phyloP scores from a whole-genome alignment of 1,140 invertebrate genomes.

The Diabrotica undecimpunctata region DNA sequence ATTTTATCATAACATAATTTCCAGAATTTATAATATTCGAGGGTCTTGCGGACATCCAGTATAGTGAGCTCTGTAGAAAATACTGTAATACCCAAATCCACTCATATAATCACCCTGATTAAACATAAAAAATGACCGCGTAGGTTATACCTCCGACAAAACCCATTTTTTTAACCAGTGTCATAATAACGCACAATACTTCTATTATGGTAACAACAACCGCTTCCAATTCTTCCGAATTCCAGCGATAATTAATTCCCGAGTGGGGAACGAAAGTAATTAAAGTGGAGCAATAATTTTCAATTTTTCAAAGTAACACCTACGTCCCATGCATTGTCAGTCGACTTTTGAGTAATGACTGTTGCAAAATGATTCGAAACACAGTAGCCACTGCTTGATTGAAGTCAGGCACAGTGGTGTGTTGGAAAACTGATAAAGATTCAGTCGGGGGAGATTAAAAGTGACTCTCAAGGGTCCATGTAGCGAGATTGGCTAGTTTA shows the following conservation, averaged over 20 bases:
- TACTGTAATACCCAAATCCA: too few relatives aligned
- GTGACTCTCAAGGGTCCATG: background rate
- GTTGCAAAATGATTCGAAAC: constrained; percentile 17
- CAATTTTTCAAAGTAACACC: constrained; percentile 25
- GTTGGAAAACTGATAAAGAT: background rate
- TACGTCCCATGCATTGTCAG: constrained; percentile 14
- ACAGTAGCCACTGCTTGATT: constrained; percentile 17
- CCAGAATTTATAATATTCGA: too few relatives aligned
- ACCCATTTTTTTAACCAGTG: too few relatives aligned
- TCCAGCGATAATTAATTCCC: background rate
- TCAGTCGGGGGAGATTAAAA: background rate
- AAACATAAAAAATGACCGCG: too few relatives aligned
- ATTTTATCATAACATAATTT: too few relatives aligned
- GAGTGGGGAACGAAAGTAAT: constrained; percentile 11
- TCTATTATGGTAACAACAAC: too few relatives aligned
- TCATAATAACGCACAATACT: too few relatives aligned
- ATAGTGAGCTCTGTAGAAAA: too few relatives aligned
- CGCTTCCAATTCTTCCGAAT: background rate
- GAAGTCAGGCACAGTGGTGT: background rate
- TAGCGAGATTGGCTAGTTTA: too few relatives aligned
- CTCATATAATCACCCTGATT: too few relatives aligned
- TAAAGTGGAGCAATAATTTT: constrained; percentile 21
- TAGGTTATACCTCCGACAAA: too few relatives aligned
- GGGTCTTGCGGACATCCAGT: too few relatives aligned
- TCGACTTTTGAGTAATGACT: constrained; percentile 5